phyloP scores from a whole-genome alignment of 2,888 invertebrate species.

The Ellobium chinense region DNA sequence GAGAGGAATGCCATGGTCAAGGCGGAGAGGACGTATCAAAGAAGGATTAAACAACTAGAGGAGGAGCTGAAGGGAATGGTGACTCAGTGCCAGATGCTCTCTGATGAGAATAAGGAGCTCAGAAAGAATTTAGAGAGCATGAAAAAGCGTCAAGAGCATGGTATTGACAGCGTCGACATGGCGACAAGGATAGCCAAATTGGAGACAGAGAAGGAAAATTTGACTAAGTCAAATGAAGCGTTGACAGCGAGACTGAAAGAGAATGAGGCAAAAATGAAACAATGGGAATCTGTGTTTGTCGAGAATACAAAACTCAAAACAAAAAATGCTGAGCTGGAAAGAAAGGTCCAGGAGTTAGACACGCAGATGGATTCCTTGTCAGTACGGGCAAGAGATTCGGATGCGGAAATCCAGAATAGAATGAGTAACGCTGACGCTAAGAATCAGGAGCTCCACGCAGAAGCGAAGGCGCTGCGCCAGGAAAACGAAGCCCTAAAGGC shows the following conservation, averaged over 20 bases:
- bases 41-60: constrained; percentile 67
- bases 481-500: constrained; percentile 53
- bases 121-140: constrained; percentile 56
- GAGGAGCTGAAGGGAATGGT: constrained; percentile 67
- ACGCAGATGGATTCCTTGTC: constrained; percentile 54
- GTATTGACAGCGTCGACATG: constrained; percentile 2
- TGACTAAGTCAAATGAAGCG: constrained; percentile 52
- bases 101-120: constrained; percentile 60
- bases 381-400: constrained; percentile 47
- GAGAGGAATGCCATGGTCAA: constrained; percentile 64
- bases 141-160: constrained; percentile 27
- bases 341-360: constrained; percentile 55
- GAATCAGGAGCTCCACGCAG: constrained; percentile 53
- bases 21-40: constrained; percentile 62
- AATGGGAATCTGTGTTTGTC: constrained; percentile 32
- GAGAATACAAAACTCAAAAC: constrained; percentile 64
- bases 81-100: constrained; percentile 60
- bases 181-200: constrained; percentile 36
- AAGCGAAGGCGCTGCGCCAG: constrained; percentile 51
- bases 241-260: constrained; percentile 34
- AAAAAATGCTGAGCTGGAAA: constrained; percentile 56
- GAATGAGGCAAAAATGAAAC: constrained; percentile 25
- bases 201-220: constrained; percentile 47
- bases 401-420: constrained; percentile 54
- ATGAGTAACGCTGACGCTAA: constrained; percentile 51